Evolutionary conservation across 1,140 invertebrate genomes (phyloP).

Genomic region (Cepaea nemoralis): DNA sequence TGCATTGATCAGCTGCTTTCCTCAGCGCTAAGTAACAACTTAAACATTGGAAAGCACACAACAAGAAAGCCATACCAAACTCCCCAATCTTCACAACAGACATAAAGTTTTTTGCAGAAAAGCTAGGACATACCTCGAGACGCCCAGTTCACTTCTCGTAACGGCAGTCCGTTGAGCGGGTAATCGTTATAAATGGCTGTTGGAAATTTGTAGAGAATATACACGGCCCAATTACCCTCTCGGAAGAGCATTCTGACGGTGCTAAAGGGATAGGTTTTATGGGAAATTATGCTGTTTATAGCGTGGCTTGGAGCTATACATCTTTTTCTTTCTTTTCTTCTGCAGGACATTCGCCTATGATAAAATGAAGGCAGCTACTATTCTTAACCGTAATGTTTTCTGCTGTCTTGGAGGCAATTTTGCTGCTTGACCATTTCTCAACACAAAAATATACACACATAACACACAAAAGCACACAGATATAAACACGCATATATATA

Average conservation of each 20-base stretch:
- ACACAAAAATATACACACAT: no score
- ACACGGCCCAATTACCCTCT: constrained; percentile 9
- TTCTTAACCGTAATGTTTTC: no score
- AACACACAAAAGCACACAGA: no score
- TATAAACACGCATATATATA: no score
- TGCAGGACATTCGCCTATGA: no score
- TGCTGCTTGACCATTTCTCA: no score
- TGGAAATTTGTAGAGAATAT: constrained; percentile 17
- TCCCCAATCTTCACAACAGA: background rate
- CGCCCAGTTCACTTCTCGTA: background rate
- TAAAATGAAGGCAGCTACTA: no score
- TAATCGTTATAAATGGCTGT: constrained; percentile 20
- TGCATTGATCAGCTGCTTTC: no score
- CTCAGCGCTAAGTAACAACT: no score
- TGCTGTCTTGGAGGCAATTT: no score
- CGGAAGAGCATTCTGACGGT: background rate
- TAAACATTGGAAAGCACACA: no score
- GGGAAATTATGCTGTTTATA: background rate
- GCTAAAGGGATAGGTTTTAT: constrained; percentile 11
- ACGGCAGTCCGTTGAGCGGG: background rate
- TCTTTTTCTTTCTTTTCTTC: no score
- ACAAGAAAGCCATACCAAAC: background rate
- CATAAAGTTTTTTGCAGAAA: background rate
- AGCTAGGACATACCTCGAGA: background rate
- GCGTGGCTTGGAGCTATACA: background rate